Base-by-base conservation (phyloP, 35 echinoderm and acorn worm species). In the Ophiothrix spiculata region DNA sequence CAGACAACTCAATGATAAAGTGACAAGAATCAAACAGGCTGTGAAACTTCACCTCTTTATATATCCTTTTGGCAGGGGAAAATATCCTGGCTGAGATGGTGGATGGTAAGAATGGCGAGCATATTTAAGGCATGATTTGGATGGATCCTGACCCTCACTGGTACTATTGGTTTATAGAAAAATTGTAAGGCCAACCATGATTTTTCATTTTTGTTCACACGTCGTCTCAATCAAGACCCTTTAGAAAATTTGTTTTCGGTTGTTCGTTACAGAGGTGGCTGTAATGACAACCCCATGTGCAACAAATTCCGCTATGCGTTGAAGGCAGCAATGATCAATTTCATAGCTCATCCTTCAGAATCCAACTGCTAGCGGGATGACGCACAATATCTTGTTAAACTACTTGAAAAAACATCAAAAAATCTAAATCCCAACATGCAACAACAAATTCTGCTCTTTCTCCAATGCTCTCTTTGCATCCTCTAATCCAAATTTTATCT, bases 201-300 rank as follows among this genome's bases (percentile, higher is more conserved):
- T 38, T 86, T 86, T 39, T 29, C 14, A 40, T 86, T 77, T 33
- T 38, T 86, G 0, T 40, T 86, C 13, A 86, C 84, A 0, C 2
- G 29, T 23, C 11, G 38, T 15, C 69, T 86, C 31, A 86, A 86
- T 36, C 84, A 86, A 33, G 84, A 86, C 33, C 69, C 31, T 35
- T 23, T 86, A 4, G 84, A 86, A 36, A 86, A 86, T 41, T 28
- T 77, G 16, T 86, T 86, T 46, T 63, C 69, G 11, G 42, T 86
- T 1, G 33, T 86, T 76, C 21, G 84, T 31, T 17, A 64, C 14
- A 85, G 73, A 33, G 84, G 84, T 6, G 84, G 84, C 4, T 38
- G 69, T 76, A 86, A 64, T 74, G 69, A 77, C 32, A 86, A 63
- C 31, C 84, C 69, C 1, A 39, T 31, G 37, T 56, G 54, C 3